Percentiles rank a stretch among this genome's conserved stretches.
Conservation (phyloP, 2,888 invertebrate species). For the Molanna angustata region DNA sequence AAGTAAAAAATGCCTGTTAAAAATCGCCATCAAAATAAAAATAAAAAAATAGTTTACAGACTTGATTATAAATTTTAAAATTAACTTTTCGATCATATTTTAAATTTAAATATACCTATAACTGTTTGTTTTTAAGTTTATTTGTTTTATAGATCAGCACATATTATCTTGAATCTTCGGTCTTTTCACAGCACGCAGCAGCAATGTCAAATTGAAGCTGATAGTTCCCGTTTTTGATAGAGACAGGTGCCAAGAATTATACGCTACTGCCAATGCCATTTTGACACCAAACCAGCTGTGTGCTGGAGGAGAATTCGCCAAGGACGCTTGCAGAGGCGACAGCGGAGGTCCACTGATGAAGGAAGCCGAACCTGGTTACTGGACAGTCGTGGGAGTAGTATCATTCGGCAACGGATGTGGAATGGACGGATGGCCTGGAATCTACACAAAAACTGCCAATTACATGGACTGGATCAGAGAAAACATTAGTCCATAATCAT, state of each 20-base stretch:
- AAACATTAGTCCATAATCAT: conserved; percentile 13
- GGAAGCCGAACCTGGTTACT: conserved; percentile 45
- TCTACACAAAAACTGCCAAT: conserved; percentile 62
- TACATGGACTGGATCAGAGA: conserved; percentile 63
- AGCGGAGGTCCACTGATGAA: conserved; percentile 77
- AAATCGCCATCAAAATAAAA: too few species aligned
- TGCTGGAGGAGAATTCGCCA: conserved; percentile 64
- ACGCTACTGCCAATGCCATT: conserved; percentile 47
- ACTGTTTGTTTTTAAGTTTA: too few species aligned
- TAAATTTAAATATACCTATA: too few species aligned
- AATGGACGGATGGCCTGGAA: conserved; percentile 63
- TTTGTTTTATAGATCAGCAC: too few species aligned
- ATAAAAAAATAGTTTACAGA: too few species aligned
- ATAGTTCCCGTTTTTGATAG: conserved; percentile 56
- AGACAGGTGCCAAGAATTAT: conserved; percentile 53
- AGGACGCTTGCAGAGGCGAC: conserved; percentile 74
- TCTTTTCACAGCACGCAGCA: conserved; percentile 45
- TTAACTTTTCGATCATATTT: too few species aligned
- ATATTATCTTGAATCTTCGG: background rate
- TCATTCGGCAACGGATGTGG: conserved; percentile 69
- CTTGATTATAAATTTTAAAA: too few species aligned
- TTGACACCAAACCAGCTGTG: conserved; percentile 61
- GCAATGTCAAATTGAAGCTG: conserved; percentile 63
- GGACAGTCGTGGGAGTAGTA: conserved; percentile 63
- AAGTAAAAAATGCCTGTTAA: too few species aligned